phyloP scores from a whole-genome alignment of 1,140 invertebrate species.

The Lucilia sericata region DNA sequence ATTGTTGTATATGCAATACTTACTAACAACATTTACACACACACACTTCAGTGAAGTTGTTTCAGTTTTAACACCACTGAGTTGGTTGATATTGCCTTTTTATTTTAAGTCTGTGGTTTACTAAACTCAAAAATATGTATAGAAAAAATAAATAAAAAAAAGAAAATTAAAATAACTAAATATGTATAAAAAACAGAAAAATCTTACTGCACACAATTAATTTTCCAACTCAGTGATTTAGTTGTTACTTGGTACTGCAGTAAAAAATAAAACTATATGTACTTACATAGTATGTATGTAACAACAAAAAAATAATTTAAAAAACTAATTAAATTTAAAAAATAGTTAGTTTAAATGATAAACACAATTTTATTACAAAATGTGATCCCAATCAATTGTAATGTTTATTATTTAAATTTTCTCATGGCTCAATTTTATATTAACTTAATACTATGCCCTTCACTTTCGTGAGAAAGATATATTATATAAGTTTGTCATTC shows the following conservation, averaged over 20 bases:
- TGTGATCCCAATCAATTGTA: too few relatives aligned
- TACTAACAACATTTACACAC: neutral
- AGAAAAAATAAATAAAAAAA: conserved; percentile 2
- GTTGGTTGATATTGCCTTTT: neutral
- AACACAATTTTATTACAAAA: too few relatives aligned
- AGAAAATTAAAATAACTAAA: neutral
- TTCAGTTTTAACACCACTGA: conserved; percentile 16
- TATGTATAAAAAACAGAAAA: neutral
- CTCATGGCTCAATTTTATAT: too few relatives aligned
- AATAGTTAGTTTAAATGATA: too few relatives aligned
- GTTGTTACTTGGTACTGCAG: conserved; percentile 20
- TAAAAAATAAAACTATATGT: conserved; percentile 33
- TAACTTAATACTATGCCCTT: too few relatives aligned
- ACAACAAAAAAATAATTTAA: too few relatives aligned
- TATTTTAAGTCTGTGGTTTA: conserved; percentile 39
- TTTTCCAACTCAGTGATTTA: conserved; percentile 43
- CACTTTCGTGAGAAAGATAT: too few relatives aligned
- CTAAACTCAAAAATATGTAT: neutral
- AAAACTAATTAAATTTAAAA: too few relatives aligned
- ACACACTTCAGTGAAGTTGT: neutral
- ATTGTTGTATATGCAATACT: neutral
- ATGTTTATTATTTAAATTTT: too few relatives aligned
- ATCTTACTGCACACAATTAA: conserved; percentile 42
- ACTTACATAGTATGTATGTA: too few relatives aligned
- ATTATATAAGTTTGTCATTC: too few relatives aligned